These are phyloP conservation scores for cattle (Bos taurus) DNA, from an alignment of 2,113 vertebrate genomes.

Conservation along the genomic window ARS-UCD2.0 NC_037339.1:53451001-53451500, in stretches of 20 bases:
- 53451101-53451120: slow-evolving; percentile 65
- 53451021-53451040: slow-evolving; percentile 86
- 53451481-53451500: background rate
- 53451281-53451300: no score
- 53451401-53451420: background rate
- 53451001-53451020: slow-evolving; percentile 86
- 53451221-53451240: background rate
- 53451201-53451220: background rate
- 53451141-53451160: background rate
- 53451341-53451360: background rate
- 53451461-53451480: background rate
- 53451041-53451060: slow-evolving; percentile 82
- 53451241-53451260: background rate
- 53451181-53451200: background rate
- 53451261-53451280: background rate
- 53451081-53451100: slow-evolving; percentile 69
- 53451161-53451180: background rate
- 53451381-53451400: background rate
- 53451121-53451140: slow-evolving; percentile 46
- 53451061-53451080: slow-evolving; percentile 81
- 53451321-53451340: background rate
- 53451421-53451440: background rate
- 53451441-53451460: background rate
- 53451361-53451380: background rate
- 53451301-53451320: accelerated